Base-by-base conservation (phyloP, 2,797 vertebrate genomes). In the Onychomys arenicola region DNA sequence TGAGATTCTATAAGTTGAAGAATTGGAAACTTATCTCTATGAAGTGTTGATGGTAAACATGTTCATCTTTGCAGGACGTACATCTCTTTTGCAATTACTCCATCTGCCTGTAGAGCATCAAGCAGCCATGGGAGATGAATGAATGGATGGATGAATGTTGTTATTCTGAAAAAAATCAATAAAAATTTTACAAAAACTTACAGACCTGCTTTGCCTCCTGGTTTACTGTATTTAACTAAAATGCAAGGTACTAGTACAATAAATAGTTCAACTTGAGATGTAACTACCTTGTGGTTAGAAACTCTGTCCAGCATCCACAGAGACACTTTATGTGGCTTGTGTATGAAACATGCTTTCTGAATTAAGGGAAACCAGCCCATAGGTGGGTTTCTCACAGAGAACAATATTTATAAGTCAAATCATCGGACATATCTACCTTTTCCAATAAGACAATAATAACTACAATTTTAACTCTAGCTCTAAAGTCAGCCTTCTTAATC, bases 381-480 rank as follows among this genome's bases (percentile, higher is more conserved):
- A 65, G 40, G 67, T 32, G 49, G 9, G n/a, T 73, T 96, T 89
- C 27, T 82, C 37, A 65, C 27, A 71, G 57, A 32, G 8, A 89
- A 83, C 32, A 61, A 69, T 25, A 85, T 61, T 37, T 61, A 19
- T 78, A 80, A 93, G 88, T 81, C 4, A 84, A 9, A 89, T 43
- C 34, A 81, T 77, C 73, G 52, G 34, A 21, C 23, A 88, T 61
- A 97, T 96, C 14, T 81, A 40, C 27, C 84, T 93, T 71, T 91
- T 61, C n/a, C 96, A 93, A 95, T 91, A 90, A 95, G 96, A 86
- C 71, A 65, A 88, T 81, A 49, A 91, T 92, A 55, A 95, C 55
- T 95, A 34, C 32, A 6, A 97, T 43, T 93, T 82, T 93, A 97
- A 94, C 85, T 90, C 84, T 89, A 88, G 57, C 29, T 37, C 95